Conservation (phyloP, 2,797 vertebrate genomes). For the Malurus splendens region DNA sequence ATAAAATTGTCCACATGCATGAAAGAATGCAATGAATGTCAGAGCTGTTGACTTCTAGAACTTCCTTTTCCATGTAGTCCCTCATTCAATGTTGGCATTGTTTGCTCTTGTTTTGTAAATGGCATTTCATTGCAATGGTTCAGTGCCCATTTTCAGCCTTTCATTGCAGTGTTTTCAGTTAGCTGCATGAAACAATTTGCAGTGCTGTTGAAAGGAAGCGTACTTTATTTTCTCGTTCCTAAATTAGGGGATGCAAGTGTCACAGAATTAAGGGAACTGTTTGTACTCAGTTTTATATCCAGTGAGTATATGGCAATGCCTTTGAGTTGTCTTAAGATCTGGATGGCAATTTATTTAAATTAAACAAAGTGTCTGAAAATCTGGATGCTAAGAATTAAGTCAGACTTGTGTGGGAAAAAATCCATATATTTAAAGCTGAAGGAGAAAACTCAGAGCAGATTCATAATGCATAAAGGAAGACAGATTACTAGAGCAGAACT, state of each 20-base stretch:
- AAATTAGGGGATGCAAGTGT: background rate
- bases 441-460: background rate
- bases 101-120: slow-evolving; percentile 42
- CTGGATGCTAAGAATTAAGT: background rate
- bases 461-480: background rate
- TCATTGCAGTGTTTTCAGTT: background rate
- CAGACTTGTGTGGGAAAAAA: background rate
- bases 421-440: background rate
- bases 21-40: slow-evolving; percentile 48
- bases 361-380: background rate
- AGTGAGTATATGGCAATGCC: background rate
- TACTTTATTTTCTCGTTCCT: background rate
- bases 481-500: background rate
- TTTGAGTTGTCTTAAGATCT: background rate
- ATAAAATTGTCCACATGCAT: slow-evolving; percentile 5
- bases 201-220: background rate
- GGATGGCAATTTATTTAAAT: background rate
- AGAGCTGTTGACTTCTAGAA: slow-evolving; percentile 45
- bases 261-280: background rate
- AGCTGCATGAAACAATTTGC: background rate
- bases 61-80: slow-evolving; percentile 2
- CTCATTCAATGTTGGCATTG: slow-evolving; percentile 40
- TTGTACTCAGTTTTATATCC: background rate
- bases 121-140: slow-evolving; percentile 23
- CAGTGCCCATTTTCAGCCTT: slow-evolving; percentile 24